Base-by-base conservation (phyloP, 2,888 invertebrate genomes). In the Halictus quadricinctus region DNA sequence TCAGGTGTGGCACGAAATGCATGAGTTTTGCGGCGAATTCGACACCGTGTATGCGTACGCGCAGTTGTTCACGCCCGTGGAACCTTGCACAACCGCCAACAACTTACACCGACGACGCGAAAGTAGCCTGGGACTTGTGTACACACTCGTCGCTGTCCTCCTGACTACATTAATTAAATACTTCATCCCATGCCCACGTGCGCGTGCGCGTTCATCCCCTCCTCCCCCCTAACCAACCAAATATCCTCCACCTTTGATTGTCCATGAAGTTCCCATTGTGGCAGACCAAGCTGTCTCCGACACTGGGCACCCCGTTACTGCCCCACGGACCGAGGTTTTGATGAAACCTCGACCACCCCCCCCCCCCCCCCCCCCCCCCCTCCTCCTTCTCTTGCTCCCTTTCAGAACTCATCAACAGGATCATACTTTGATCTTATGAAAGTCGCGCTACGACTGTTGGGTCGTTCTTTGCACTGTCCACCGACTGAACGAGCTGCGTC, bases 81-180 rank as follows among this genome's bases (percentile, higher is more conserved):
- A 50, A 18, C 54, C 36, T 12, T 64, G 12, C 48, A 13, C 43
- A 25, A 15, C 36, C 50, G 3, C 46, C 12, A 12, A 8, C 70
- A 75, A 78, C 69, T 81, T 50, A 41, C 60, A 76, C 85, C 60
- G 8, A 15, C 18, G 41, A 46, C n/a, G 50, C 43, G 77, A 87
- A 78, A 80, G 78, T 79, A 73, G 43, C 75, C 72, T 36, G 15
- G 73, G 73, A 41, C 8, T 50, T 66, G 83, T 81, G 78, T 85
- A 81, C 64, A 72, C 75, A 60, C 72, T 21, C 54, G 50, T 76
- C 73, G 29, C 41, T 73, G 73, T 41, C 75, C 74, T 73, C 64
- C 83, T 77, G 82, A 85, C 84, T 85, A 80, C 86, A 87, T 90
- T 89, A 90, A 90, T 90, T 90, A 90, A 90, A 90, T 89, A 89